A percentile compares a stretch with the other conserved stretches of the same genome.
These are phyloP conservation scores for Percopsis omiscomaycus DNA, from an alignment of 2,797 vertebrate species.

Conservation along the genomic window DNA sequence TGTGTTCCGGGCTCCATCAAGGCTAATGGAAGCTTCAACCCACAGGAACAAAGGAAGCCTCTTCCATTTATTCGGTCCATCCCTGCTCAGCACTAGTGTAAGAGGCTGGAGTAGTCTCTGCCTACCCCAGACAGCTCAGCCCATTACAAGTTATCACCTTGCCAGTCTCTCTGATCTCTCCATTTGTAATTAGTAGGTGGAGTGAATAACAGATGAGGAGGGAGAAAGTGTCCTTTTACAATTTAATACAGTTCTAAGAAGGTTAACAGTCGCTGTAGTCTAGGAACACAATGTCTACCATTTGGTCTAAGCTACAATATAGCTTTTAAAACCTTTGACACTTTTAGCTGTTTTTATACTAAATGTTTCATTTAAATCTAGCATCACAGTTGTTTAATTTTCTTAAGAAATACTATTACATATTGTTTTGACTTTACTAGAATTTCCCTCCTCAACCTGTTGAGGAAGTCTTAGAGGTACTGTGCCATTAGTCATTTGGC, in stretches of 20 bases:
- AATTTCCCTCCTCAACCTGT: too few species aligned
- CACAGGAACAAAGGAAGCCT: constrained; percentile 53
- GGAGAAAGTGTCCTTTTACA: not conserved
- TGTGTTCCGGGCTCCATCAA: constrained; percentile 67
- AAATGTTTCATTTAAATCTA: too few species aligned
- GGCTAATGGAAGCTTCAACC: constrained; percentile 69
- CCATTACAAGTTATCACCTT: constrained; percentile 35
- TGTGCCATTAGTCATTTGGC: too few species aligned
- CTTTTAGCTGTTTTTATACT: too few species aligned
- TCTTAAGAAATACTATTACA: too few species aligned
- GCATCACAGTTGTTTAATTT: too few species aligned
- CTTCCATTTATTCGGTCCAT: constrained; percentile 66
- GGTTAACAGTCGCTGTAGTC: too few species aligned
- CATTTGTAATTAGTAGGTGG: constrained; percentile 13
- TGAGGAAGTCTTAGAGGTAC: too few species aligned
- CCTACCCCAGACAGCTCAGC: constrained; percentile 18
- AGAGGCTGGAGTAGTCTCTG: constrained; percentile 43
- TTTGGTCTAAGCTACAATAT: too few species aligned
- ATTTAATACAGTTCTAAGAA: not conserved
- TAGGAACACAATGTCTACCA: too few species aligned
- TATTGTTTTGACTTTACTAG: too few species aligned
- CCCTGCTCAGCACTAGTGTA: constrained; percentile 27
- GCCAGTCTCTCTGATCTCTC: constrained; percentile 11
- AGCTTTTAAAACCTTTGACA: too few species aligned
- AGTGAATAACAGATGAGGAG: not conserved